These are phyloP conservation scores for Drosophila mojavensis DNA, from an alignment of 1,140 invertebrate genomes.

Conservation along the genomic window DNA sequence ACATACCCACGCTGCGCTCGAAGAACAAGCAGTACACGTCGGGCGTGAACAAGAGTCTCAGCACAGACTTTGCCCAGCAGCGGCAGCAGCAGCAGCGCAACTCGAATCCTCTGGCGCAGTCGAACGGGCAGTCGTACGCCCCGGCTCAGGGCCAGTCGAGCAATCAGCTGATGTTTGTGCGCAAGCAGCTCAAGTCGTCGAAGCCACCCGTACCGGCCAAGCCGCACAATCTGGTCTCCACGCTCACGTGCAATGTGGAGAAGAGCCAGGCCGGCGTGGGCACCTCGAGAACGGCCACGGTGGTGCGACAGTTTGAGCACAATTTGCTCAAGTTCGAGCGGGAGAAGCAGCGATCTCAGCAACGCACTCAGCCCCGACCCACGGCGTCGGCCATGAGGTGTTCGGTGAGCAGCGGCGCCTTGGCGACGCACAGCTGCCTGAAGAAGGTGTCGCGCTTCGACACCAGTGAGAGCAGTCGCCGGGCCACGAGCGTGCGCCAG, in stretches of 20 bases:
- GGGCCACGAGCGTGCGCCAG: slow-evolving; percentile 80
- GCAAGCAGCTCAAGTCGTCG: slow-evolving; percentile 62
- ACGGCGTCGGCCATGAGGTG: slow-evolving; percentile 58
- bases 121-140: not conserved
- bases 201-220: slow-evolving; percentile 77
- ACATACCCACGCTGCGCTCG: slow-evolving; percentile 74
- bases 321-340: slow-evolving; percentile 85
- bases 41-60: slow-evolving; percentile 78
- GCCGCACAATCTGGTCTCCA: slow-evolving; percentile 74
- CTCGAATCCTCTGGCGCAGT: slow-evolving; percentile 71
- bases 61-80: slow-evolving; percentile 81
- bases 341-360: slow-evolving; percentile 69
- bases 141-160: not conserved
- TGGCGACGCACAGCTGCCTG: slow-evolving; percentile 76
- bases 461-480: slow-evolving; percentile 64
- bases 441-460: slow-evolving; percentile 82
- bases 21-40: slow-evolving; percentile 83
- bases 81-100: slow-evolving; percentile 71
- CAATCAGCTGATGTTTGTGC: slow-evolving; percentile 57
- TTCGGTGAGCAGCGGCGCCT: slow-evolving; percentile 73
- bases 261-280: slow-evolving; percentile 29
- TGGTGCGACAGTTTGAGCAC: slow-evolving; percentile 84
- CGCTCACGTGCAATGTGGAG: slow-evolving; percentile 64
- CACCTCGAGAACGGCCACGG: slow-evolving; percentile 74
- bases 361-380: not conserved